These are phyloP conservation scores for Ceratosolen fusciceps DNA, from an alignment of 1,140 invertebrate genomes.

Conservation along the genomic window DNA sequence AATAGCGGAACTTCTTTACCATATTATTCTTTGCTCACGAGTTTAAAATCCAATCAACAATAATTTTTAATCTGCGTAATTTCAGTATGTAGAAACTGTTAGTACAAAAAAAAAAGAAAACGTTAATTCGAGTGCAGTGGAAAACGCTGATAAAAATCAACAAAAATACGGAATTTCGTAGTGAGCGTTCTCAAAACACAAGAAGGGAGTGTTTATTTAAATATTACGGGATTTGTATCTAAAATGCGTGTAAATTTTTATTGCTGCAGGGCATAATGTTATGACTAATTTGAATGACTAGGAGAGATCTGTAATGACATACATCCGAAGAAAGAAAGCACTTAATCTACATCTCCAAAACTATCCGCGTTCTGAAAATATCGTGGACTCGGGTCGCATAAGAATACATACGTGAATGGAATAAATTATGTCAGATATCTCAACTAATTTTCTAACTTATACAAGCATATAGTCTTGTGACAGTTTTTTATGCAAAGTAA, in stretches of 20 bases:
- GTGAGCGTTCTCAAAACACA: too few relatives aligned
- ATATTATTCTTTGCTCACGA: background rate
- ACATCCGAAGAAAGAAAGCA: background rate
- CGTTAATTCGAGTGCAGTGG: too few relatives aligned
- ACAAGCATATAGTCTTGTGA: background rate
- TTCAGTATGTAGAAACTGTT: background rate
- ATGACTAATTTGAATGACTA: too few relatives aligned
- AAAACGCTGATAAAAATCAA: too few relatives aligned
- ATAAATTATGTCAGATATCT: constrained; percentile 32
- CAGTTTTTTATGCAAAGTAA: background rate
- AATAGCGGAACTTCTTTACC: background rate
- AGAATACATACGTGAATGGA: background rate
- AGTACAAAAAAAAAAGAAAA: too few relatives aligned
- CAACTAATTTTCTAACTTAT: constrained; percentile 25
- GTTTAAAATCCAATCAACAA: background rate
- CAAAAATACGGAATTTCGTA: too few relatives aligned
- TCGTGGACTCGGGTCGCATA: background rate
- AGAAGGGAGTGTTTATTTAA: too few relatives aligned
- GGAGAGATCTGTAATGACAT: too few relatives aligned
- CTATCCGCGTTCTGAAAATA: background rate
- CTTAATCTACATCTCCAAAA: constrained; percentile 18
- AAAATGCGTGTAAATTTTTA: too few relatives aligned
- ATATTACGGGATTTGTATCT: too few relatives aligned
- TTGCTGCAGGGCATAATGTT: too few relatives aligned
- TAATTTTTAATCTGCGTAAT: background rate